phyloP scores from a whole-genome alignment of 2,888 invertebrate genomes.

The Scaptomyza parva region DNA sequence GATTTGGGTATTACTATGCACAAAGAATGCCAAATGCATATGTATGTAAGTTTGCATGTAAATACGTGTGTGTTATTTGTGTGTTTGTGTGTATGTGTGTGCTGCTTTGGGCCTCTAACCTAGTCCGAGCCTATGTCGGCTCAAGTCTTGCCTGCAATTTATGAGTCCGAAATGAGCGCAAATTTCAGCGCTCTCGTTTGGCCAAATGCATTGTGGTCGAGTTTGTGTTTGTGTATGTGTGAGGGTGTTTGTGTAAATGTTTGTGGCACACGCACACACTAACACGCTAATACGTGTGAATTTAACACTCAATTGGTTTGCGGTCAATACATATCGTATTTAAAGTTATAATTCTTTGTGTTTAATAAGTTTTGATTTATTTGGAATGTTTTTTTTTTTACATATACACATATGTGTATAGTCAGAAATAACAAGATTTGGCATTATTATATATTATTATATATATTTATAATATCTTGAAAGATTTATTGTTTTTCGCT shows the following conservation, averaged over 20 bases:
- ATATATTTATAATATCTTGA: too few relatives aligned
- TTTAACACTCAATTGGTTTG: constrained; percentile 64
- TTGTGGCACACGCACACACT: constrained; percentile 4
- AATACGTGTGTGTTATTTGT: constrained; percentile 12
- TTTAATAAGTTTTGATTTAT: too few relatives aligned
- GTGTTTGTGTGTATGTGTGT: constrained; percentile 16
- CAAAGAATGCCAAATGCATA: constrained; percentile 40
- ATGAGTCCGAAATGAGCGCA: constrained; percentile 68
- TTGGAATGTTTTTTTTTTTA: background rate
- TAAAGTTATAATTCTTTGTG: too few relatives aligned
- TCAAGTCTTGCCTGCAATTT: constrained; percentile 62
- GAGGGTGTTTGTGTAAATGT: constrained; percentile 29
- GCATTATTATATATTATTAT: too few relatives aligned
- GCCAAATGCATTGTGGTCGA: background rate
- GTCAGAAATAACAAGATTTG: too few relatives aligned
- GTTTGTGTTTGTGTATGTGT: constrained; percentile 14
- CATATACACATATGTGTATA: too few relatives aligned
- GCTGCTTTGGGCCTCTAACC: constrained; percentile 15
- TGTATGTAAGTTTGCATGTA: too few relatives aligned
- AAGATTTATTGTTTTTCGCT: background rate
- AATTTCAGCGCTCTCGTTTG: constrained; percentile 39
- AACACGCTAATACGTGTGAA: constrained; percentile 28
- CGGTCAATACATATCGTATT: constrained; percentile 35
- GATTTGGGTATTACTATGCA: constrained; percentile 38
- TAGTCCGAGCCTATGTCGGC: constrained; percentile 25